A percentile compares a stretch with the other conserved stretches of the same genome.
phyloP scores from a whole-genome alignment of 2,888 invertebrate genomes.

The Sepiola atlantica region DNA sequence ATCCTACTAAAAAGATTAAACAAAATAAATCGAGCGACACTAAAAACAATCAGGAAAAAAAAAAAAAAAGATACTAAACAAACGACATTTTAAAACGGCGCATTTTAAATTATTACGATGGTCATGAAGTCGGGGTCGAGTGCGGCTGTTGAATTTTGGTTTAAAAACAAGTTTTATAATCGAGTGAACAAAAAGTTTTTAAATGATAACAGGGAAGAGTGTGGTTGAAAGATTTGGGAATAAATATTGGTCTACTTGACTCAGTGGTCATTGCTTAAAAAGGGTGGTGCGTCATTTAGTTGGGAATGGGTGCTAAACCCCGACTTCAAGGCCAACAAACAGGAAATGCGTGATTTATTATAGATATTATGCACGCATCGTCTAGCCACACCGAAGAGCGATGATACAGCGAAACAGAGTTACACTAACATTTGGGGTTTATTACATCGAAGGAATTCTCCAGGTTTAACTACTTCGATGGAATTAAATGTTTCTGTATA shows the following conservation, averaged over 20 bases:
- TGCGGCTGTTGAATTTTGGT: not conserved
- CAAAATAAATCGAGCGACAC: too few relatives aligned
- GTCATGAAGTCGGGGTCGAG: not conserved
- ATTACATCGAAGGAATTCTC: too few relatives aligned
- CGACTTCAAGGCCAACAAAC: not conserved
- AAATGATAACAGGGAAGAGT: not conserved
- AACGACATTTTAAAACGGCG: not conserved
- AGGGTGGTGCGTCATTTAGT: conserved; percentile 8
- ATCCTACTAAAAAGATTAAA: not conserved
- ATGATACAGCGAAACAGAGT: too few relatives aligned
- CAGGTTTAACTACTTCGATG: too few relatives aligned
- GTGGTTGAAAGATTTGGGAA: not conserved
- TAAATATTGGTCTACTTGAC: not conserved
- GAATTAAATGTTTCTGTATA: too few relatives aligned
- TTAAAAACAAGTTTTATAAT: not conserved
- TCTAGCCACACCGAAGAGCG: too few relatives aligned
- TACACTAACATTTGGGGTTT: too few relatives aligned
- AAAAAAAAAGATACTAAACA: not conserved
- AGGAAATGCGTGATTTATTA: not conserved
- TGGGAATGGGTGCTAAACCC: not conserved
- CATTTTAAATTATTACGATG: not conserved
- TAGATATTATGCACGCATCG: too few relatives aligned
- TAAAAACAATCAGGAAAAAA: too few relatives aligned
- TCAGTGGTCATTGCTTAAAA: not conserved
- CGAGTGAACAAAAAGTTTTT: not conserved